Evolutionary conservation across 1,140 invertebrate genomes (phyloP).

Genomic region (Mya arenaria): DNA sequence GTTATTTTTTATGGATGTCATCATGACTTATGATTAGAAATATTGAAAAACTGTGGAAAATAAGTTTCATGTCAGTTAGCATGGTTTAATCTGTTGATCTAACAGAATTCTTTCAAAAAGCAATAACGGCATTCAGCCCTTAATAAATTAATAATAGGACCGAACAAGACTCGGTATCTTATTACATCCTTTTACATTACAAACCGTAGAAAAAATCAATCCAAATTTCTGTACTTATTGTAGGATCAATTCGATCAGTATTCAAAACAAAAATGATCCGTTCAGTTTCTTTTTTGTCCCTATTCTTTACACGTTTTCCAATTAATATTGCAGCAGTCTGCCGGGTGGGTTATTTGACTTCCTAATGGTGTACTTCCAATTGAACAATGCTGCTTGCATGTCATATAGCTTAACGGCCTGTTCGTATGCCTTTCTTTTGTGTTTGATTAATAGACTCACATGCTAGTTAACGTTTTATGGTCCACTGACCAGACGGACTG

Average conservation of each 20-base stretch:
- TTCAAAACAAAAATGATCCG: slow-evolving; percentile 27
- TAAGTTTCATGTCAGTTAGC: slow-evolving; percentile 21
- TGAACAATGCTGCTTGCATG: not conserved
- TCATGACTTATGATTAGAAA: slow-evolving; percentile 17
- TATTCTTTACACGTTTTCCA: not conserved
- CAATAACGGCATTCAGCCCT: not conserved
- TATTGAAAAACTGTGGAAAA: slow-evolving; percentile 9
- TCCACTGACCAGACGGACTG: no score
- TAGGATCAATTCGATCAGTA: slow-evolving; percentile 47
- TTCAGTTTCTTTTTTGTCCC: slow-evolving; percentile 5
- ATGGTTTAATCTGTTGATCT: slow-evolving; percentile 42
- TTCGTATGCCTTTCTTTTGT: not conserved
- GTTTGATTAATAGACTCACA: not conserved
- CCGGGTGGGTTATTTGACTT: not conserved
- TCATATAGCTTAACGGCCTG: not conserved
- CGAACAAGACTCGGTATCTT: slow-evolving; percentile 36
- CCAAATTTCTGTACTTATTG: slow-evolving; percentile 47
- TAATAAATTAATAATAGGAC: slow-evolving; percentile 44
- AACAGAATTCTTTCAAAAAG: not conserved
- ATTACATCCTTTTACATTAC: slow-evolving; percentile 52
- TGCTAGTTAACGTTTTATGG: not conserved
- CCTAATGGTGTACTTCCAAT: slow-evolving; percentile 17
- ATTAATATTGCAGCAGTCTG: not conserved
- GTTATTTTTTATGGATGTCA: no score
- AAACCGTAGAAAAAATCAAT: slow-evolving; percentile 47